phyloP scores from a whole-genome alignment of 2,113 vertebrate species.

The Piaya cayana region DNA sequence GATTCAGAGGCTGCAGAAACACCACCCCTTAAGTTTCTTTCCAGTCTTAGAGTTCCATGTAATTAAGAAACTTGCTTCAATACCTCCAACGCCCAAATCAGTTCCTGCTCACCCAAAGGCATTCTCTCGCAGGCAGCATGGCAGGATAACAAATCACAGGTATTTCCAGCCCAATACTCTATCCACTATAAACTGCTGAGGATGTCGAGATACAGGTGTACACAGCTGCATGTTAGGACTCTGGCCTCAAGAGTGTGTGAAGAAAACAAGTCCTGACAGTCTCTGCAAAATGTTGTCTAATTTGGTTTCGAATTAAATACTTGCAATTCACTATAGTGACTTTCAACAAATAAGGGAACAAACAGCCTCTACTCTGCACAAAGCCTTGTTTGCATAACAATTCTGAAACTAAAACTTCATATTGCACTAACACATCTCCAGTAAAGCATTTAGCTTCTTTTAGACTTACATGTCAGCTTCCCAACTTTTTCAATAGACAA shows the following conservation, averaged over 20 bases:
- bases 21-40: conserved; percentile 39
- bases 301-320: conserved; percentile 42
- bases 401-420: not conserved
- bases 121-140: conserved; percentile 2
- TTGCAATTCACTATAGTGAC: not conserved
- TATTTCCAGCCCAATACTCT: conserved; percentile 35
- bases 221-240: conserved; percentile 3
- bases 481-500: not conserved
- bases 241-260: conserved; percentile 23
- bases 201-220: conserved; percentile 8
- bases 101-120: conserved; percentile 30
- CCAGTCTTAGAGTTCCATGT: conserved; percentile 17
- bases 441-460: not conserved
- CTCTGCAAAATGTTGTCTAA: conserved; percentile 44
- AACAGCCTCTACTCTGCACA: not conserved
- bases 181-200: conserved; percentile 32
- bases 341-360: not conserved
- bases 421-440: not conserved
- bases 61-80: conserved; percentile 38
- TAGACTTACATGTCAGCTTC: not conserved
- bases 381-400: not conserved
- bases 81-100: conserved; percentile 37
- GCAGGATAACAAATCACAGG: conserved; percentile 26
- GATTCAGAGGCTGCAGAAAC: conserved; percentile 37
- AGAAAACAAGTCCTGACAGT: conserved; percentile 59